Percentiles rank a stretch among this genome's conserved stretches.
Evolutionary conservation across 2,113 vertebrate genomes (phyloP).

Genomic region (Polypterus bichir): DNA sequence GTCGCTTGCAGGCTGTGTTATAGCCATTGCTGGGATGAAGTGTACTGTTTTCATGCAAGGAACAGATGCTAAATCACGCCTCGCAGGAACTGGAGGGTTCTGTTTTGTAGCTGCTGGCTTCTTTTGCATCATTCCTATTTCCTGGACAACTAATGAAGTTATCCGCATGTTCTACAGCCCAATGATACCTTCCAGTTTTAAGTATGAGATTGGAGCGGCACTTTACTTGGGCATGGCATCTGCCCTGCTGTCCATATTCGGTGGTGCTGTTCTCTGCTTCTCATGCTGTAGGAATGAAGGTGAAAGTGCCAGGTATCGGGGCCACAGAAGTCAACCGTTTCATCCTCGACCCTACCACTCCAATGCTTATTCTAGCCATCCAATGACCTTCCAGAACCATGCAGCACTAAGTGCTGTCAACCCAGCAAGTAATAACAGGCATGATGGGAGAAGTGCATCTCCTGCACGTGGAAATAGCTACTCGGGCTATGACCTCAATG

Average conservation of each 20-base stretch:
- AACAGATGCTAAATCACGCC: conserved; percentile 50
- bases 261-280: conserved; percentile 67
- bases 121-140: conserved; percentile 70
- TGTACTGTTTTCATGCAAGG: conserved; percentile 78
- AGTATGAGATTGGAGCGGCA: conserved; percentile 81
- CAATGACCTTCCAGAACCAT: conserved; percentile 39
- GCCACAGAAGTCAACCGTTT: conserved; percentile 32
- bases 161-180: conserved; percentile 77
- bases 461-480: too few species aligned
- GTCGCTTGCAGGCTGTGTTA: conserved; percentile 55
- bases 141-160: conserved; percentile 83
- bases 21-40: conserved; percentile 71
- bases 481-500: too few species aligned
- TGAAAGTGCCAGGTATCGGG: not conserved
- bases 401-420: conserved; percentile 24
- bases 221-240: conserved; percentile 78
- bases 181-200: conserved; percentile 60
- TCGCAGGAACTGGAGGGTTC: conserved; percentile 57
- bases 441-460: not conserved
- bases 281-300: conserved; percentile 53
- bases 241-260: conserved; percentile 64
- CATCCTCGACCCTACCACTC: not conserved
- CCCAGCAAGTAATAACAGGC: conserved; percentile 16
- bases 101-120: conserved; percentile 68
- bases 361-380: conserved; percentile 14